These are phyloP conservation scores for Macheiramphus alcinus DNA, from an alignment of 2,113 vertebrate species.

Conservation along the genomic window DNA sequence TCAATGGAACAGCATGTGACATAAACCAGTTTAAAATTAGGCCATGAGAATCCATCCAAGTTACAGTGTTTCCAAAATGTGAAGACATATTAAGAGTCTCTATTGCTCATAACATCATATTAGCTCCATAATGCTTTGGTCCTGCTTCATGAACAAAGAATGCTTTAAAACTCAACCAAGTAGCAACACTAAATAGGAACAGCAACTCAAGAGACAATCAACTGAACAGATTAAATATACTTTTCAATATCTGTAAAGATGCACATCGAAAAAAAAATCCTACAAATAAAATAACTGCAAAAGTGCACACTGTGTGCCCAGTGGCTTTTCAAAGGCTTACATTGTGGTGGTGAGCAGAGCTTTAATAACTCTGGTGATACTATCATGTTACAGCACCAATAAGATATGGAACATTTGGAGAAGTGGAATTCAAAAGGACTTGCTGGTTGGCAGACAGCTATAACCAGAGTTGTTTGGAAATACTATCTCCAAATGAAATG, in stretches of 20 bases:
- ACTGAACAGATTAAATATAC: background rate
- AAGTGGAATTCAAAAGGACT: background rate
- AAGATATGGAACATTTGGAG: background rate
- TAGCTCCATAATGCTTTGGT: background rate
- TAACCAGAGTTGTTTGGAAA: background rate
- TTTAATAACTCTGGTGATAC: background rate
- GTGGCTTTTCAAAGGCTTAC: background rate
- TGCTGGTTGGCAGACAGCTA: background rate
- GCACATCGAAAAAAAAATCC: background rate
- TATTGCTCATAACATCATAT: background rate
- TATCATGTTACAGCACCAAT: background rate
- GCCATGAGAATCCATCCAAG: background rate
- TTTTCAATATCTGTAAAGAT: conserved; percentile 8
- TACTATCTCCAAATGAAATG: background rate
- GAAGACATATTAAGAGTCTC: background rate
- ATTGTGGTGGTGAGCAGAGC: background rate
- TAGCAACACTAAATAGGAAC: background rate
- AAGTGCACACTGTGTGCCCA: background rate
- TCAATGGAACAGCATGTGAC: background rate
- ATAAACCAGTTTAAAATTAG: conserved; percentile 23
- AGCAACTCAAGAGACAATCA: background rate
- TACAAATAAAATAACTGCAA: background rate
- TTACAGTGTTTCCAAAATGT: background rate
- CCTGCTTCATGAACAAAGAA: conserved; percentile 7
- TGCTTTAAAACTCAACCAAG: conserved; percentile 30